These are phyloP conservation scores for Hirtodrosophila cameraria DNA, from an alignment of 2,888 invertebrate genomes.

Conservation along the genomic window DNA sequence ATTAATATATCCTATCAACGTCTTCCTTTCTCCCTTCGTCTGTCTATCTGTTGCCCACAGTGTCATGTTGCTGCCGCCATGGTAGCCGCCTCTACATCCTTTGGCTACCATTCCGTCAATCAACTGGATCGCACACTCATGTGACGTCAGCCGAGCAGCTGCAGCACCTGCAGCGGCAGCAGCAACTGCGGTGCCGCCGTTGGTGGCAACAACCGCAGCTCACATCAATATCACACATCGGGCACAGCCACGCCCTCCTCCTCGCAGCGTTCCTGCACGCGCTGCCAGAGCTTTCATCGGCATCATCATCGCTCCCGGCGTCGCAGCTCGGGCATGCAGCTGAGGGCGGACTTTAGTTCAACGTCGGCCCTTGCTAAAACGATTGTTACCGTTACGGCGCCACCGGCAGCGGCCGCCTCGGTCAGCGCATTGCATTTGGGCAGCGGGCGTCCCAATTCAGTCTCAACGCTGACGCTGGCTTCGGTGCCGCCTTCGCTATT, in stretches of 20 bases:
- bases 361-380: constrained; percentile 72
- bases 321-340: constrained; percentile 77
- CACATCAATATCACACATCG: constrained; percentile 70
- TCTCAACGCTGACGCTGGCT: constrained; percentile 72
- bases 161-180: constrained; percentile 84
- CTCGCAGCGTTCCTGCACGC: constrained; percentile 79
- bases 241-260: constrained; percentile 66
- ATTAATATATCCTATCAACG: constrained; percentile 23
- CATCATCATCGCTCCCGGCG: constrained; percentile 82
- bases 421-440: constrained; percentile 55
- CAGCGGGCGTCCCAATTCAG: constrained; percentile 52
- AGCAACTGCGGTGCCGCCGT: constrained; percentile 81
- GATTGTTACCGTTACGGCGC: constrained; percentile 75
- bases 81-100: constrained; percentile 84
- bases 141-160: constrained; percentile 84
- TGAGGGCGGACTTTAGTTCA: constrained; percentile 67
- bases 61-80: constrained; percentile 84
- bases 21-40: constrained; percentile 4
- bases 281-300: constrained; percentile 83
- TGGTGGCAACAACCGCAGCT: constrained; percentile 55
- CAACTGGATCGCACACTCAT: constrained; percentile 84
- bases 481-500: constrained; percentile 70
- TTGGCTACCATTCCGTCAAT: constrained; percentile 84
- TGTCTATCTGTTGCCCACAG: constrained; percentile 56
- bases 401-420: constrained; percentile 65